Base-by-base conservation (phyloP, 2,113 vertebrate genomes). In the Mustela lutreola region DNA sequence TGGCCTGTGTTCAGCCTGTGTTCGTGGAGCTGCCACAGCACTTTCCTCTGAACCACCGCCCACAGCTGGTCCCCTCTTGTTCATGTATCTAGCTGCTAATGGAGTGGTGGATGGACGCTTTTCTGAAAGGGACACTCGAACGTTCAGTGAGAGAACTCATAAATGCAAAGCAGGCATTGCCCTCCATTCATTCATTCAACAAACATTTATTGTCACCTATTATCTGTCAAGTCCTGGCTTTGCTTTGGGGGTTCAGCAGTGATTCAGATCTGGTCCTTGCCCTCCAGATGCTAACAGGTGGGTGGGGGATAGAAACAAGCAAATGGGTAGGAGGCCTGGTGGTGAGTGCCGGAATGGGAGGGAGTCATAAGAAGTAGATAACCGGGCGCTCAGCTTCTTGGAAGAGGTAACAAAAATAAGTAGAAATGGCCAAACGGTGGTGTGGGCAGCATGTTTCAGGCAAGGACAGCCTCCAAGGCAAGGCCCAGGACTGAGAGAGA, bases 161-260 rank as follows among this genome's bases (percentile, higher is more conserved):
- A n/a, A 71, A 79, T 71, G 70, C 33, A 82, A 7, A 63, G 39
- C 33, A 63, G 42, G 63, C 22, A 80, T 4, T 86, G 14, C 26
- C 71, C 88, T 86, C 70, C 71, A 90, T 65, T 76, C 97, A 91
- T 39, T 91, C 87, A 91, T 94, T 95, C 73, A 89, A 56, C 22
- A 70, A 84, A 90, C 22, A 45, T 89, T 56, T 89, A 94, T 11
- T 28, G n/a, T 36, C 58, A 86, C 50, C 60, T 75, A 14, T 92
- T 83, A 48, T 62, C 36, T 50, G 26, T 76, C 4, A 75, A 73
- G 75, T 45, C 58, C 39, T 56, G 39, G 60, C 65, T 79, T 62
- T 26, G 65, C 7, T 81, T 48, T 62, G 39, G 8, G 62, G 39
- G 10, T 67, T 75, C 53, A 63, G 24, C 78, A 73, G 31, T 33